These are phyloP conservation scores for Archocentrus centrarchus DNA, from an alignment of 2,113 vertebrate species.

Conservation along the genomic window DNA sequence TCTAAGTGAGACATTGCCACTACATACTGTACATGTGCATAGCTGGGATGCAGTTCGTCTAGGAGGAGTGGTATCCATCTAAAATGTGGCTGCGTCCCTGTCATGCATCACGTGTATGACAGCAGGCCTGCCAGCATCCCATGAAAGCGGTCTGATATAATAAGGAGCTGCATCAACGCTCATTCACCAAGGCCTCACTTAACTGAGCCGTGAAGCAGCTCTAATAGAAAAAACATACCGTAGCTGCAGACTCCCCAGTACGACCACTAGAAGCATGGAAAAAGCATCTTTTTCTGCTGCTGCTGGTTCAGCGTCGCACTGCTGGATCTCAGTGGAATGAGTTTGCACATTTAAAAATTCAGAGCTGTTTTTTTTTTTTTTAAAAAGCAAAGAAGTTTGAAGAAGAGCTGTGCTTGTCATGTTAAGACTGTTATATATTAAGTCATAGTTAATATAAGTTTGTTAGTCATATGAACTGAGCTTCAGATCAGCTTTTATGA, in stretches of 20 bases:
- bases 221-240: constrained; percentile 39
- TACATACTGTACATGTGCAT: not conserved
- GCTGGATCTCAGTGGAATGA: not conserved
- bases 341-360: not conserved
- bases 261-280: not conserved
- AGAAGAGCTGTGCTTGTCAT: not conserved
- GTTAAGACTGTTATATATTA: not conserved
- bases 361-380: not conserved
- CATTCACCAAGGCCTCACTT: not conserved
- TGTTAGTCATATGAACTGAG: not conserved
- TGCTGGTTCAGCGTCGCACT: not conserved
- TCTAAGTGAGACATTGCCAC: not conserved
- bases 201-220: constrained; percentile 34
- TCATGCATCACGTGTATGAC: constrained; percentile 12
- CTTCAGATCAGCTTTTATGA: not conserved
- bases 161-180: not conserved
- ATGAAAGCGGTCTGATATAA: not conserved
- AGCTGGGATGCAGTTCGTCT: not conserved
- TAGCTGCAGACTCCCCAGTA: not conserved
- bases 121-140: constrained; percentile 7
- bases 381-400: not conserved
- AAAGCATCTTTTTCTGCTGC: not conserved
- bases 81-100: not conserved
- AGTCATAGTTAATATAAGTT: not conserved
- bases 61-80: not conserved